Evolutionary conservation across 2,113 vertebrate genomes (phyloP).

Genomic region (Lepisosteus oculatus): DNA sequence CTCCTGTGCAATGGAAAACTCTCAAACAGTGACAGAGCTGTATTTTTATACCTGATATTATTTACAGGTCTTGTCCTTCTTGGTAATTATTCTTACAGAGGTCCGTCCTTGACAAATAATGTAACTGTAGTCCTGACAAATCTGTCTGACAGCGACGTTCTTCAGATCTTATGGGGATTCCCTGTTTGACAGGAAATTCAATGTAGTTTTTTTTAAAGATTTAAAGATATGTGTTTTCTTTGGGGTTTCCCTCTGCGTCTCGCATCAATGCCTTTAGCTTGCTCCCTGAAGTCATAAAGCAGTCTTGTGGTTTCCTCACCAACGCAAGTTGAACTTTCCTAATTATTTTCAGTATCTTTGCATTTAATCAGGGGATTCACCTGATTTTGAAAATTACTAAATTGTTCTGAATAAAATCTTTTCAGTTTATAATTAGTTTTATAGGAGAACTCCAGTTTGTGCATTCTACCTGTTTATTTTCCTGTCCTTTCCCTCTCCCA

Average conservation of each 20-base stretch:
- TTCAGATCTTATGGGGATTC: constrained; percentile 14
- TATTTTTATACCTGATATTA: constrained; percentile 58
- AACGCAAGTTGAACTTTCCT: neutral
- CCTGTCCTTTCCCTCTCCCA: too few species aligned
- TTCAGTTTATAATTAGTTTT: too few species aligned
- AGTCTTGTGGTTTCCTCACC: constrained; percentile 4
- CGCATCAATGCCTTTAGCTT: neutral
- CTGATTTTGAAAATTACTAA: neutral
- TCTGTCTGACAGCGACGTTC: constrained; percentile 1
- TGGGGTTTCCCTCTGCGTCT: constrained; percentile 16
- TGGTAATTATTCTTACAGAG: constrained; percentile 36
- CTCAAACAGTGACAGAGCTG: constrained; percentile 38
- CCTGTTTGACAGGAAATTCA: constrained; percentile 11
- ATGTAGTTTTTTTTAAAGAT: neutral
- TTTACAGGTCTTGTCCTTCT: constrained; percentile 45
- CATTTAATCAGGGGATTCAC: constrained; percentile 13
- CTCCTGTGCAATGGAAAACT: constrained; percentile 53
- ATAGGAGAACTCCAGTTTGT: too few species aligned
- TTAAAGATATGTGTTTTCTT: constrained; percentile 4
- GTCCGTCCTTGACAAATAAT: constrained; percentile 36
- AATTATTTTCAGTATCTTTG: too few species aligned
- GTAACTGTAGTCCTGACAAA: constrained; percentile 12
- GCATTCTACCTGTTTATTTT: too few species aligned
- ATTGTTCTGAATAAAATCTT: too few species aligned
- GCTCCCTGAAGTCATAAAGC: constrained; percentile 20